Percentiles rank a stretch among this genome's conserved stretches.
phyloP scores from a whole-genome alignment of 2,797 vertebrate species.

The Megalops cyprinoides region DNA sequence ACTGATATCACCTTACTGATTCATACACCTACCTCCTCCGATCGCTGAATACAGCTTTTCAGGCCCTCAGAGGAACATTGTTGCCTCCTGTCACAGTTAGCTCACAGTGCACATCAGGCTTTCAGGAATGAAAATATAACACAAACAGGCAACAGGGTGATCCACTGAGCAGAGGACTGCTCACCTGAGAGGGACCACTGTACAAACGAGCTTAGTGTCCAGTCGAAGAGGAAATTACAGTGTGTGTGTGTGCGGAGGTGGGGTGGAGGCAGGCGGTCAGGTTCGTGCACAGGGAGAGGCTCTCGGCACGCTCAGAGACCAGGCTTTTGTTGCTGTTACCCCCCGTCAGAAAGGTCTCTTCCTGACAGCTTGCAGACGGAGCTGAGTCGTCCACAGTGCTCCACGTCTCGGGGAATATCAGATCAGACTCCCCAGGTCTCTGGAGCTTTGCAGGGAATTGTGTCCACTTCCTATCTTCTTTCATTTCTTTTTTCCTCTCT shows the following conservation, averaged over 20 bases:
- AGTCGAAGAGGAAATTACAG: too few relatives aligned
- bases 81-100: background rate
- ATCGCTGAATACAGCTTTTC: background rate
- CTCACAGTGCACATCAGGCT: background rate
- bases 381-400: background rate
- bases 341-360: conserved; percentile 53
- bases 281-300: background rate
- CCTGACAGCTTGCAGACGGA: conserved; percentile 50
- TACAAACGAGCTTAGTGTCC: background rate
- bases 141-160: background rate
- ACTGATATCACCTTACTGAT: too few relatives aligned
- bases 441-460: conserved; percentile 62
- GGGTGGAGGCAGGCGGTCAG: too few relatives aligned
- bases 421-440: conserved; percentile 44
- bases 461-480: conserved; percentile 57
- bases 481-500: background rate
- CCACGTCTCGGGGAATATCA: conserved; percentile 19
- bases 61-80: background rate
- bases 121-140: conserved; percentile 1
- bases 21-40: background rate
- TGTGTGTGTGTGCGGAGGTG: too few relatives aligned
- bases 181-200: background rate
- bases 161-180: background rate
- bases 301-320: conserved; percentile 33
- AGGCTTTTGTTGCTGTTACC: conserved; percentile 59